Percentiles rank a stretch among this genome's conserved stretches.
Evolutionary conservation across 2,113 vertebrate species (phyloP).

Genomic region (Oreochromis aureus): DNA sequence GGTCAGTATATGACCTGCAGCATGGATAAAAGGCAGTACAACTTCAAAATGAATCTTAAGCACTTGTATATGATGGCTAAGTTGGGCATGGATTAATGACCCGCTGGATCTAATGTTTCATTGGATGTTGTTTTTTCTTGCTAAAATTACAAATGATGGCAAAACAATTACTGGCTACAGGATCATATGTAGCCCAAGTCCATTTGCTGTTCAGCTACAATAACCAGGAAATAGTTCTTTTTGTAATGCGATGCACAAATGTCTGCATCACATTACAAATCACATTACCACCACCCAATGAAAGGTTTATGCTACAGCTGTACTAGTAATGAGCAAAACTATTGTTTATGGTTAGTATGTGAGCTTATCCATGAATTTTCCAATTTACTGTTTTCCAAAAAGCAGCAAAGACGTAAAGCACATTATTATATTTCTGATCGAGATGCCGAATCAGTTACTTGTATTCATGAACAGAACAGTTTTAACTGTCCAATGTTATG

Average conservation of each 20-base stretch:
- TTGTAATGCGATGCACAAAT: background rate
- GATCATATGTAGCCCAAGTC: background rate
- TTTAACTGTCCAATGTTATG: background rate
- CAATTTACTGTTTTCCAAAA: background rate
- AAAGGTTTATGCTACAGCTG: background rate
- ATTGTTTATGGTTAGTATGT: background rate
- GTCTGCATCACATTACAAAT: background rate
- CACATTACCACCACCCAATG: background rate
- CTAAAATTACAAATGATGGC: background rate
- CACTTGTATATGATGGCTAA: constrained; percentile 24
- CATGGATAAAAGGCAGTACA: constrained; percentile 4
- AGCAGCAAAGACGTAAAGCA: background rate
- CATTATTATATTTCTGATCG: background rate
- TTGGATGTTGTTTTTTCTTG: constrained; percentile 6
- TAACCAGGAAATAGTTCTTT: background rate
- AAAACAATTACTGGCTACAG: background rate
- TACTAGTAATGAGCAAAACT: background rate
- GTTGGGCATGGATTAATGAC: constrained; percentile 39
- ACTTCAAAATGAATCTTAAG: constrained; percentile 8
- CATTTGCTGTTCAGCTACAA: background rate
- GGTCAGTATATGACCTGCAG: constrained; percentile 16
- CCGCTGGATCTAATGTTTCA: constrained; percentile 31
- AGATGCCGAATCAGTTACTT: background rate
- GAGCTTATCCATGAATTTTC: background rate
- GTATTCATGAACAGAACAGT: background rate